These are phyloP conservation scores for Salticus scenicus DNA, from an alignment of 2,888 invertebrate genomes.

Conservation along the genomic window DNA sequence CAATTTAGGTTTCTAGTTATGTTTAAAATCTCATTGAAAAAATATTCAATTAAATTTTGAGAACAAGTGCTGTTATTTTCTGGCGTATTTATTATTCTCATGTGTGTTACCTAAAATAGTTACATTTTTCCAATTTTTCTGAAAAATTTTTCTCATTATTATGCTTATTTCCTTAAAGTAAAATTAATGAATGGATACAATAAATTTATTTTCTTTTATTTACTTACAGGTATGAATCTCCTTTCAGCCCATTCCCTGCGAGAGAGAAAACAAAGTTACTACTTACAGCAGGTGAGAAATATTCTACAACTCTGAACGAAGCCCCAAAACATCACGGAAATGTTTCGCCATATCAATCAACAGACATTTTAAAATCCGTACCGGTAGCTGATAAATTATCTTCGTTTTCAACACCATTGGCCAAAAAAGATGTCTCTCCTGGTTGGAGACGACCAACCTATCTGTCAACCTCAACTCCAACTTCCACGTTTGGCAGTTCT, in stretches of 20 bases:
- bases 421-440: slow-evolving; percentile 7
- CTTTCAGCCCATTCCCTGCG: slow-evolving; percentile 39
- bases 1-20: too few relatives aligned
- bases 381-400: background rate
- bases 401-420: background rate
- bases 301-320: background rate
- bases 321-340: background rate
- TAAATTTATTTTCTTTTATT: too few relatives aligned
- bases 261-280: slow-evolving; percentile 28
- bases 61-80: too few relatives aligned
- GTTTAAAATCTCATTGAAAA: too few relatives aligned
- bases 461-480: background rate
- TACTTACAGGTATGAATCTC: slow-evolving; percentile 59
- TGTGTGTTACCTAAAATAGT: too few relatives aligned
- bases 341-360: slow-evolving; percentile 50
- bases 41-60: too few relatives aligned
- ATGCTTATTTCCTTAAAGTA: too few relatives aligned
- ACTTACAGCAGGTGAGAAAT: slow-evolving; percentile 55
- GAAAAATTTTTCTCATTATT: too few relatives aligned
- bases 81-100: too few relatives aligned
- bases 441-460: slow-evolving; percentile 44
- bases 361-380: slow-evolving; percentile 40
- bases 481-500: background rate
- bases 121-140: too few relatives aligned
- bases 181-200: too few relatives aligned